Evolutionary conservation across 2,888 invertebrate species (phyloP).

Genomic region (Notodonta dromedarius): DNA sequence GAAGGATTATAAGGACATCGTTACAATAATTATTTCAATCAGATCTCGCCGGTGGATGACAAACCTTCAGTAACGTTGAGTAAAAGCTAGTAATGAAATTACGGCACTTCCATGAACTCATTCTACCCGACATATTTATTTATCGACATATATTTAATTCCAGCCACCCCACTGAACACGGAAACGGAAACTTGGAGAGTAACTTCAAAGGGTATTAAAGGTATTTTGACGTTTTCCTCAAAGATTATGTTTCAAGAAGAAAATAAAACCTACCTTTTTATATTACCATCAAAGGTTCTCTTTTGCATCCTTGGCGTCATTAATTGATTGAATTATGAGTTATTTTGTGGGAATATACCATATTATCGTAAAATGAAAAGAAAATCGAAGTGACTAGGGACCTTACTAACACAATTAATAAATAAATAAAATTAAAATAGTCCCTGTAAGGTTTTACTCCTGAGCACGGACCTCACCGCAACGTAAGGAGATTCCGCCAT

Average conservation of each 20-base stretch:
- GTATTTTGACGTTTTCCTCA: not conserved
- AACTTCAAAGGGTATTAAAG: slow-evolving; percentile 1
- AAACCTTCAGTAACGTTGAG: not conserved
- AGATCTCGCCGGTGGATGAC: no score
- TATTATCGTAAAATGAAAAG: not conserved
- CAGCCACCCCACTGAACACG: not conserved
- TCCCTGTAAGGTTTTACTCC: no score
- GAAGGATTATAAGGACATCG: no score
- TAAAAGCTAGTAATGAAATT: not conserved
- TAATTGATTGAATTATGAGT: not conserved
- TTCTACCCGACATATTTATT: not conserved
- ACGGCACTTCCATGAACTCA: not conserved
- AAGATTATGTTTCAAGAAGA: slow-evolving; percentile 1
- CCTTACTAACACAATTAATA: no score
- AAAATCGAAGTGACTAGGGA: not conserved
- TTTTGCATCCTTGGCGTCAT: not conserved
- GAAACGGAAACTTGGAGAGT: not conserved
- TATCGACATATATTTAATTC: not conserved
- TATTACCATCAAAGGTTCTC: not conserved
- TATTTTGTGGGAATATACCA: not conserved
- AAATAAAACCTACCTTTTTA: not conserved
- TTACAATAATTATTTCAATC: no score
- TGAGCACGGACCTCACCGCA: no score
- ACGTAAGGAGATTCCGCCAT: no score
- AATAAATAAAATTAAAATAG: no score